Percentiles rank a stretch among this genome's conserved stretches.
Conservation (phyloP, 2,797 vertebrate genomes). For the Siniperca scherzeri region DNA sequence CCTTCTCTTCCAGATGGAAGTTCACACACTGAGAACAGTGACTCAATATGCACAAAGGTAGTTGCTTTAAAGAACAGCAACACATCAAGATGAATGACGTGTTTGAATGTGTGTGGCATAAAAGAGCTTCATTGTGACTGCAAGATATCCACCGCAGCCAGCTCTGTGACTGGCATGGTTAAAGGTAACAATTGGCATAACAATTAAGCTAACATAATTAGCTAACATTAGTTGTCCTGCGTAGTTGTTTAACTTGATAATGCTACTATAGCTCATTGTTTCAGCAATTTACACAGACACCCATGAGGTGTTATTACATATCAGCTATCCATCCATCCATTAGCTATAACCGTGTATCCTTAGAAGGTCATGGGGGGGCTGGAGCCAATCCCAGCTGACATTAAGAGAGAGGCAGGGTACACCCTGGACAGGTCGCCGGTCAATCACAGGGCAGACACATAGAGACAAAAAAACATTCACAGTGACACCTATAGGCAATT, state of each 20-base stretch:
- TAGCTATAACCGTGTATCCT: too few relatives aligned
- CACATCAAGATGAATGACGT: constrained; percentile 28
- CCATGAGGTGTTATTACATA: not conserved
- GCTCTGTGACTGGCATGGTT: not conserved
- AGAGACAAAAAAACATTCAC: too few relatives aligned
- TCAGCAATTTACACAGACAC: not conserved
- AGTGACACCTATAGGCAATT: too few relatives aligned
- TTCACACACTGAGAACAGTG: constrained; percentile 25
- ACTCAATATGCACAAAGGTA: constrained; percentile 30
- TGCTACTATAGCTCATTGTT: not conserved
- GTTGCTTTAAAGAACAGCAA: constrained; percentile 28
- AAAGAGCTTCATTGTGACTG: not conserved
- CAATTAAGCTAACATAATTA: not conserved
- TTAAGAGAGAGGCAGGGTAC: too few relatives aligned
- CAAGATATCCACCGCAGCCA: not conserved
- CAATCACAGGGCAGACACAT: too few relatives aligned
- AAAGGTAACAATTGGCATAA: not conserved
- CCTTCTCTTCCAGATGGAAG: constrained; percentile 27
- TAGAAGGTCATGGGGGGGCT: too few relatives aligned
- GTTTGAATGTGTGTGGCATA: constrained; percentile 26
- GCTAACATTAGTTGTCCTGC: not conserved
- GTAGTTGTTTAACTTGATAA: not conserved
- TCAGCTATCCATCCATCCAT: not conserved
- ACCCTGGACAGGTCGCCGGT: too few relatives aligned
- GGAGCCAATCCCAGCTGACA: too few relatives aligned